Base-by-base conservation (phyloP, 2,888 invertebrate species). In the Rhopalosiphum nymphaeae region DNA sequence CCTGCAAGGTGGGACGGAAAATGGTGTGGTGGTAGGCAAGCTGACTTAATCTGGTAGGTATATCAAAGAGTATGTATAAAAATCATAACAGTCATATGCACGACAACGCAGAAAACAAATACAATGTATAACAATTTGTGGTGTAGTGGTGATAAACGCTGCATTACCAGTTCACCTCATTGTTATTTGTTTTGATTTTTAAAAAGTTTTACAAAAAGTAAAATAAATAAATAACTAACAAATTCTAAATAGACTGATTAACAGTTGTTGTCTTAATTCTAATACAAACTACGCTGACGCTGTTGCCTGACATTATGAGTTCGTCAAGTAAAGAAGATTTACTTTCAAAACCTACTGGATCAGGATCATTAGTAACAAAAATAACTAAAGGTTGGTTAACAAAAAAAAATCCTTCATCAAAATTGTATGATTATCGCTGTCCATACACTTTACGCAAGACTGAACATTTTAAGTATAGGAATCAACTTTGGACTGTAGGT, bases 381-480 rank as follows among this genome's bases (percentile, higher is more conserved):
- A 46, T 7, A 46, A 5, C 44, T 46, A 46, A 46, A 46, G 44
- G 44, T 7, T 46, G 46, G 0, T 90, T 85, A 89, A 49, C 89
- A 29, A 36, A 25, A 10, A 42, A 26, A 11, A 21, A 29, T 7
- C 90, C 93, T 16, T 61, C 93, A 1, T 90, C 93, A 13, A 90
- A 94, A 85, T 36, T 13, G 0, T 53, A 61, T 11, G 36, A 86
- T 10, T 94, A 91, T 61, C 7, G 42, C 7, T 94, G 93, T 42
- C 93, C 93, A 0, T 94, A 94, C 49, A 94, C 57, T 9, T 86
- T 94, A 67, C 93, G 61, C 29, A 91, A 94, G 42, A 86, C 61
- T 42, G 29, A 16, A 21, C 93, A 90, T 10, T 49, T 94, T 67
- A 49, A 5, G 21, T 90, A 25, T 11, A 36, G 44, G 0, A 90